Evolutionary conservation across 2,113 vertebrate genomes (phyloP), one percentile per base, ranked within the genome.

Genomic region (Prolemur simus): DNA sequence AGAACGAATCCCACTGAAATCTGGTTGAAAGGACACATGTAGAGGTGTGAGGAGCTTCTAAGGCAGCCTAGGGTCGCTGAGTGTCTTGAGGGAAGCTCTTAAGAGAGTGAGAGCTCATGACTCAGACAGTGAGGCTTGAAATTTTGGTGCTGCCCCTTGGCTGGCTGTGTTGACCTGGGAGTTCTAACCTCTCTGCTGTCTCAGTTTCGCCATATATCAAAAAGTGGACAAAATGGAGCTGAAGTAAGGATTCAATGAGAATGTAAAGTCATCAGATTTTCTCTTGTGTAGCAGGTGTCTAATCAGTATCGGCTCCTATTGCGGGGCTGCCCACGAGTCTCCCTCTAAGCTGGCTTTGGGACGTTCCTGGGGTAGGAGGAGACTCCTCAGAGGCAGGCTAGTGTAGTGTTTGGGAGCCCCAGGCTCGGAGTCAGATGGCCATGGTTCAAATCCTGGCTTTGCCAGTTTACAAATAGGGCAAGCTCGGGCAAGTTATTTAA

Each of bases 171-270:
- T 74, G 64, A 87, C 68, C 56, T 42, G 32, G 12, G 39, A 87
- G 23, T 39, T 47, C n/a, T 45, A 21, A 34, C 68, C n/a, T 80
- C 56, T 87, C 82, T 73, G 37, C 47, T 88, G 60, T 39, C 87
- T 96, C 78, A n/a, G 25, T 95, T 68, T 96, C 88, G 29, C 37
- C 58, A 39, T 4, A 18, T 32, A 76, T 71, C 42, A 77, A 63
- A 95, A 82, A 47, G 8, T 25, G 13, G 8, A 25, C 73, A 69
- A 17, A 29, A 13, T 27, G 42, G 34, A 63, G 42, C 25, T n/a
- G 39, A 77, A 17, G 34, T 20, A 37, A 7, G 1, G 45, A 69
- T 34, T 73, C 42, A 78, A 9, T 1, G 21, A 82, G 60, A n/a
- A 39, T 6, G 3, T 49, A 20, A 87, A 84, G 32, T 11, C n/a